phyloP scores from a whole-genome alignment of 2,797 vertebrate genomes.

The Triplophysa bombifrons region DNA sequence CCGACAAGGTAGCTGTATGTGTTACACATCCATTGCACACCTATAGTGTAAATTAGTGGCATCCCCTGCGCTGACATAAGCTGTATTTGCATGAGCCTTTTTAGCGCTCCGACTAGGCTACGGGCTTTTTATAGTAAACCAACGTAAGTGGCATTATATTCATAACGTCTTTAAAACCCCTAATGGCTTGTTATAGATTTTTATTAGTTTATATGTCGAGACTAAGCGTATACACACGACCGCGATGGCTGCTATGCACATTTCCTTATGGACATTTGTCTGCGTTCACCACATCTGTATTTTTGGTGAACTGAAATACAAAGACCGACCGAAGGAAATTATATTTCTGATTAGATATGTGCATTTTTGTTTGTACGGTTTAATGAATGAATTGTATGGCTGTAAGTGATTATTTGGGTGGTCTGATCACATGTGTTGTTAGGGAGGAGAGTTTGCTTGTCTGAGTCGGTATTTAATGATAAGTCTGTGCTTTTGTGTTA shows the following conservation, averaged over 20 bases:
- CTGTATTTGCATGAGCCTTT: constrained; percentile 56
- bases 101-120: not conserved
- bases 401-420: constrained; percentile 37
- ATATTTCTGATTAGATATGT: constrained; percentile 2
- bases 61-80: constrained; percentile 63
- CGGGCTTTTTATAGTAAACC: not conserved
- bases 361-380: constrained; percentile 22
- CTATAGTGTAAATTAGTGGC: constrained; percentile 49
- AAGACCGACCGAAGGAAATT: not conserved
- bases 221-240: not conserved
- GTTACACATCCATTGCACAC: constrained; percentile 50
- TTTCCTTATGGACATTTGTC: not conserved
- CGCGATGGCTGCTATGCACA: constrained; percentile 3
- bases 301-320: not conserved
- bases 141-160: too few relatives aligned
- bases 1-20: not conserved
- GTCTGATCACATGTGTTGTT: constrained; percentile 45
- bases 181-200: not conserved
- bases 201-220: not conserved
- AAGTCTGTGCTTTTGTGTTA: not conserved
- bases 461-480: constrained; percentile 37
- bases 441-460: constrained; percentile 44
- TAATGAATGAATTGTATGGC: constrained; percentile 49
- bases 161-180: not conserved
- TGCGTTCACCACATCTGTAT: not conserved